Evolutionary conservation across 2,797 vertebrate species (phyloP), one percentile per base, ranked within the genome.

Genomic region (Spondyliosoma cantharus): DNA sequence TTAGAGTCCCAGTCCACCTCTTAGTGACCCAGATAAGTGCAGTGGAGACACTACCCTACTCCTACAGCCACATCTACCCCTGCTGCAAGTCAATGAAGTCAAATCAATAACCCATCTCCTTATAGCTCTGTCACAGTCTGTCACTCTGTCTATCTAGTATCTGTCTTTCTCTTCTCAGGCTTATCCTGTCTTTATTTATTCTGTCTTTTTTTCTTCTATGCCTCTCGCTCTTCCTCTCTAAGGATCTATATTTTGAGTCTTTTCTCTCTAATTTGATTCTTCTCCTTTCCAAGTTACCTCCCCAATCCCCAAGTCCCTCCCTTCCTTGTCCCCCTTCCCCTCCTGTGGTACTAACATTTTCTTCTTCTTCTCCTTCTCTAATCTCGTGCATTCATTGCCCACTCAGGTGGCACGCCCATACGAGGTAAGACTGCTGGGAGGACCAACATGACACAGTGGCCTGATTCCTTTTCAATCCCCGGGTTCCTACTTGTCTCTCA

Each of bases 101-200:
- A 71, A 89, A 91, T 92, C 89, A 88, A 91, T 92, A 92, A 93
- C 82, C 82, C 89, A 85, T 91, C 84, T 92, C 74, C 84, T 88
- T 93, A 76, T 81, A 90, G 87, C 82, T 87, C 87, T 88, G 73
- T 97, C 95, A 97, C 96, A 97, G 94, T 96, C 85, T 89, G 93
- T 96, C 95, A 95, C 96, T 96, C 95, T 95, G 95, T 96, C 96
- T 97, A 93, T 91, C 95, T 95, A 94, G 95, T 94, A 95, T 94
- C 96, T 97, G 95, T 96, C 96, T 96, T 96, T 96, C 95, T 96
- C 96, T 96, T 96, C 96, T 97, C 96, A 96, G 96, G 95, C 97
- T 97, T 97, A 96, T 96, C 90, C 90, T 90, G 67, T 89, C 90
- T 91, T 85, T 89, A 79, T 84, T 92, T 92, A 87, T 78, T 83